Conservation (phyloP, 2,888 invertebrate species). For the Hirtodrosophila trivittata region DNA sequence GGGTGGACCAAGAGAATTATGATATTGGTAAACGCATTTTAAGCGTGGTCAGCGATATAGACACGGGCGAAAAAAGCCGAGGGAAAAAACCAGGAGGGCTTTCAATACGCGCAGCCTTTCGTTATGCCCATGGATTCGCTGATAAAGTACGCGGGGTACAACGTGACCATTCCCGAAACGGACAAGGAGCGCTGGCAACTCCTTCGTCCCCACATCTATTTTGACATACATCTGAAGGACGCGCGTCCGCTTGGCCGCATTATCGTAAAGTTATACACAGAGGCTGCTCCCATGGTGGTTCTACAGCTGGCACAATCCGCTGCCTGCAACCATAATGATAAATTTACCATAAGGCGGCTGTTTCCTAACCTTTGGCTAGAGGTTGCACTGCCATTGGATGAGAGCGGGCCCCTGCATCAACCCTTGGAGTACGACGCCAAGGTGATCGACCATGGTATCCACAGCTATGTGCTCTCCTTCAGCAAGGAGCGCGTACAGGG, state of each 20-base stretch:
- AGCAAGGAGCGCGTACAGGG: constrained; percentile 51
- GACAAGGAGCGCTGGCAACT: constrained; percentile 45
- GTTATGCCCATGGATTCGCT: constrained; percentile 25
- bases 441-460: constrained; percentile 56
- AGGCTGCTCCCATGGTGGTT: constrained; percentile 70
- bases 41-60: constrained; percentile 46
- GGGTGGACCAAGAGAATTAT: constrained; percentile 44
- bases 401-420: constrained; percentile 28
- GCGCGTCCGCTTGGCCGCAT: constrained; percentile 66
- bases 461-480: constrained; percentile 58
- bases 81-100: too few species aligned
- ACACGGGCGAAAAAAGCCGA: too few species aligned
- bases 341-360: constrained; percentile 54
- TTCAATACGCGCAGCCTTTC: not conserved
- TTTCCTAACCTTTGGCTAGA: constrained; percentile 74
- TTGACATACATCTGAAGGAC: constrained; percentile 63
- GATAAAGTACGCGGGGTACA: constrained; percentile 49
- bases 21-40: constrained; percentile 47
- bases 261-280: constrained; percentile 70
- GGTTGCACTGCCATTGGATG: constrained; percentile 34
- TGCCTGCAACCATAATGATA: constrained; percentile 27
- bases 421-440: constrained; percentile 63
- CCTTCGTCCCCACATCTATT: constrained; percentile 68
- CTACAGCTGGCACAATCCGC: constrained; percentile 63
- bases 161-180: constrained; percentile 40